A percentile compares a stretch with the other conserved stretches of the same genome.
Conservation (phyloP, 1,140 invertebrate genomes). For the Drosophila nigromelanica region DNA sequence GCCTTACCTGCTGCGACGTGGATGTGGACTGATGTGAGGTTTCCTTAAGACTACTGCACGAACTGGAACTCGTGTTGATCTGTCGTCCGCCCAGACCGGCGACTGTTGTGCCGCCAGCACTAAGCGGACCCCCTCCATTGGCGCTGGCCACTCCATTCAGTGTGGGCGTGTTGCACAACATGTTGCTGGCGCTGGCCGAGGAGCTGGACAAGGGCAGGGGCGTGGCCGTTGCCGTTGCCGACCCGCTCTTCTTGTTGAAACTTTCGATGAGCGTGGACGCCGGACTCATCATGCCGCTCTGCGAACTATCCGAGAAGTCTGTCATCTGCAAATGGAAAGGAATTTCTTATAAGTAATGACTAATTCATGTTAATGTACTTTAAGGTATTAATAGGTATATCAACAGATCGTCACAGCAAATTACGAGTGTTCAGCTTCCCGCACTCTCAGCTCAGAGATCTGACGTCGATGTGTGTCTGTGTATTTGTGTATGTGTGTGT, state of each 20-base stretch:
- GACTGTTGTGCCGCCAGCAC: slow-evolving; percentile 33
- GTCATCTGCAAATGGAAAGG: slow-evolving; percentile 68
- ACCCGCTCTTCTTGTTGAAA: slow-evolving; percentile 79
- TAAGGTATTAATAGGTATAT: background rate
- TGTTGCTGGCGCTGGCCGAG: slow-evolving; percentile 5
- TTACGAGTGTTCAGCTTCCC: no score
- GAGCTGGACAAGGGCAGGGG: slow-evolving; percentile 21
- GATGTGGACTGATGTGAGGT: slow-evolving; percentile 80
- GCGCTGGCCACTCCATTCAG: slow-evolving; percentile 50
- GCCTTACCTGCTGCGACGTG: slow-evolving; percentile 81
- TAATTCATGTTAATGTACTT: background rate
- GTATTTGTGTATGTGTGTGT: no score
- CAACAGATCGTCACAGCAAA: no score
- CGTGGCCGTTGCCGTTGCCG: slow-evolving; percentile 24
- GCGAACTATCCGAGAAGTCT: slow-evolving; percentile 83
- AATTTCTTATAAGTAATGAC: background rate
- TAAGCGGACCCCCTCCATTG: slow-evolving; percentile 29
- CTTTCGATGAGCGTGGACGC: slow-evolving; percentile 79
- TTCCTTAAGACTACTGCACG: slow-evolving; percentile 84
- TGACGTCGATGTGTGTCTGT: no score
- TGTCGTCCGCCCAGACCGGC: slow-evolving; percentile 58
- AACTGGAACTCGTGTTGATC: slow-evolving; percentile 79
- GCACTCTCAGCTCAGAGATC: no score
- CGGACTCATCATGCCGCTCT: slow-evolving; percentile 74
- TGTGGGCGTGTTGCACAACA: slow-evolving; percentile 35